Evolutionary conservation across 2,113 vertebrate genomes (phyloP).

Genomic region (Seriola quinqueradiata): DNA sequence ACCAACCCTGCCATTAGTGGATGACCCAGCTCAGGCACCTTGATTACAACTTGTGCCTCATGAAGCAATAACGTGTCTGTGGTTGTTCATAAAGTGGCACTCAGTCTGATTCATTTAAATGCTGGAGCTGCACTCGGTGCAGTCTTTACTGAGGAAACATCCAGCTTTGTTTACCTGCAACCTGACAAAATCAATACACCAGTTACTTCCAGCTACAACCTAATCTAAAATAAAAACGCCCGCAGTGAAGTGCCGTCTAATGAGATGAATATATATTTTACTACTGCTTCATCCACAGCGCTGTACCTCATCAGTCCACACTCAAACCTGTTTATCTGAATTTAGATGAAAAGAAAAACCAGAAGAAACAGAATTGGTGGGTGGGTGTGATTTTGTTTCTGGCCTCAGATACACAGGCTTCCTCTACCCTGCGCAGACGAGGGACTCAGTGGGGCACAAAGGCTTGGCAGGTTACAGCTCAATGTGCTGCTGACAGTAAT

Average conservation of each 20-base stretch:
- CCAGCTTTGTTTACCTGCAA: slow-evolving; percentile 8
- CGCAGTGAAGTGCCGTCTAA: neutral
- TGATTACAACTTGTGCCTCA: too few relatives aligned
- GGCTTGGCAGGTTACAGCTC: slow-evolving; percentile 51
- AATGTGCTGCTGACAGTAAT: slow-evolving; percentile 40
- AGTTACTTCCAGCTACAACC: neutral
- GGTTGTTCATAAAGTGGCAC: neutral
- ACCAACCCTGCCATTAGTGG: too few relatives aligned
- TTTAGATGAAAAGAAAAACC: slow-evolving; percentile 2
- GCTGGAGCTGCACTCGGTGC: neutral
- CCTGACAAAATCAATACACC: slow-evolving; percentile 5
- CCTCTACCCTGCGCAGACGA: slow-evolving; percentile 17
- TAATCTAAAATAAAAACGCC: neutral
- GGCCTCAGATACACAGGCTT: slow-evolving; percentile 13
- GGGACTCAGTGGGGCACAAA: slow-evolving; percentile 14
- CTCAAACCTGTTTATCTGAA: neutral
- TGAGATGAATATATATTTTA: neutral
- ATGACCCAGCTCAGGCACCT: too few relatives aligned
- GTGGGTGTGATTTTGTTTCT: slow-evolving; percentile 25
- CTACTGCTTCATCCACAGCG: neutral
- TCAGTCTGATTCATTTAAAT: neutral
- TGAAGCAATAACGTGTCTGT: neutral
- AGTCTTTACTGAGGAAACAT: neutral
- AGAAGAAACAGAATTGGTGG: neutral
- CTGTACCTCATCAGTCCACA: neutral